Base-by-base conservation (phyloP, 2,888 invertebrate genomes). In the Fabriciana adippe region DNA sequence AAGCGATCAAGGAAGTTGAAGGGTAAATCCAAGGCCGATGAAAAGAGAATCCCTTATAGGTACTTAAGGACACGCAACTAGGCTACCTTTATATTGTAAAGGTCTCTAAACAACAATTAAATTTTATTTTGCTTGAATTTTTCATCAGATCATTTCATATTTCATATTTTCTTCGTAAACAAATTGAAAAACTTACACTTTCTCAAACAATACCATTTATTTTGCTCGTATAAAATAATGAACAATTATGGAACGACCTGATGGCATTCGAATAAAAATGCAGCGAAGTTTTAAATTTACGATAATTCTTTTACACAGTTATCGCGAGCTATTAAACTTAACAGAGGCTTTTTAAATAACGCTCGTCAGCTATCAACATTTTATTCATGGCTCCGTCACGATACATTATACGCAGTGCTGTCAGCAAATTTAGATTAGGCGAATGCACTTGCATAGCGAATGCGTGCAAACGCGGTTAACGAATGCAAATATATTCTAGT, bases 401-500 rank as follows among this genome's bases (percentile, higher is more conserved):
- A 72, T 78, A 79, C 75, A 78, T 78, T 75, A 77, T 74, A 67
- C 68, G 59, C 64, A 76, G 74, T 69, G 74, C 72, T 73, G 78
- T 79, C 78, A 78, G 79, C 80, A 80, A 80, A 79, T 84, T 82
- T 79, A 83, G 81, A 82, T 84, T 80, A 79, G 81, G 79, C 76
- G 77, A 79, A 79, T 79, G 81, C 79, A 84, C 76, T 78, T 76
- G 78, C 78, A 69, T 64, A 66, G 81, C 77, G 75, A 77, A 70
- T 79, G 79, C 81, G 74, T 77, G 77, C 79, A 79, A 83, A 84
- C 75, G 80, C 77, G 79, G 79, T 84, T 83, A 84, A 84, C 84
- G 83, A 71, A 90, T 89, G 89, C 85, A 90, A 90, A 90, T 90
- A 87, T 90, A 90, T 89, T 89, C 88, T 83, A 84, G 84, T 84